Evolutionary conservation across 2,113 vertebrate genomes (phyloP).

Genomic region (Centrocercus urophasianus): DNA sequence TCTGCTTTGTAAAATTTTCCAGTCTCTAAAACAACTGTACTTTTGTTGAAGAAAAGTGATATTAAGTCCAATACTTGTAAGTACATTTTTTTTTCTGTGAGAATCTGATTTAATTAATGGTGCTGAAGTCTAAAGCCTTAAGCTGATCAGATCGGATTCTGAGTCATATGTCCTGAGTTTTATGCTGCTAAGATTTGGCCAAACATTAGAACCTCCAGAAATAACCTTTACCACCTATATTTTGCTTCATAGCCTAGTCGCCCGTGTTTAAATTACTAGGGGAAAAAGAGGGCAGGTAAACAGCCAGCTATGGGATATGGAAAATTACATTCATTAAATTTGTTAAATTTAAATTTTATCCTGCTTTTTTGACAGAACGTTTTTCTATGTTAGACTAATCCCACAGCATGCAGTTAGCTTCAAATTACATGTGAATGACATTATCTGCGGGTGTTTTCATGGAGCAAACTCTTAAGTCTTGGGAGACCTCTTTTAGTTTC

Average conservation of each 20-base stretch:
- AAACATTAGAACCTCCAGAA: background rate
- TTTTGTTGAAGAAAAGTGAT: background rate
- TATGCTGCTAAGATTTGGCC: background rate
- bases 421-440: background rate
- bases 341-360: background rate
- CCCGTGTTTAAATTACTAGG: background rate
- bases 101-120: background rate
- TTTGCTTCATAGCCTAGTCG: background rate
- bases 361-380: background rate
- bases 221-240: background rate
- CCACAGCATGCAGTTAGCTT: background rate
- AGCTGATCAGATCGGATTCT: background rate
- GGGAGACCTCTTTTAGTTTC: background rate
- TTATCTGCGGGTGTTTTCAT: background rate
- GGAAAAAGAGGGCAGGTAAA: background rate
- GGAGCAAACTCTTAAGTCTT: background rate
- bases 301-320: background rate
- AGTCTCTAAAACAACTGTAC: background rate
- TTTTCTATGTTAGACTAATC: background rate
- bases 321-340: background rate
- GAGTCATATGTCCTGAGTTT: conserved; percentile 23
- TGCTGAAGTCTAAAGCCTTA: background rate
- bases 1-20: background rate
- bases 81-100: background rate
- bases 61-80: background rate